Percentiles rank a stretch among this genome's conserved stretches.
These are phyloP conservation scores for Hirtodrosophila duncani DNA, from an alignment of 2,888 invertebrate genomes.

Conservation along the genomic window DNA sequence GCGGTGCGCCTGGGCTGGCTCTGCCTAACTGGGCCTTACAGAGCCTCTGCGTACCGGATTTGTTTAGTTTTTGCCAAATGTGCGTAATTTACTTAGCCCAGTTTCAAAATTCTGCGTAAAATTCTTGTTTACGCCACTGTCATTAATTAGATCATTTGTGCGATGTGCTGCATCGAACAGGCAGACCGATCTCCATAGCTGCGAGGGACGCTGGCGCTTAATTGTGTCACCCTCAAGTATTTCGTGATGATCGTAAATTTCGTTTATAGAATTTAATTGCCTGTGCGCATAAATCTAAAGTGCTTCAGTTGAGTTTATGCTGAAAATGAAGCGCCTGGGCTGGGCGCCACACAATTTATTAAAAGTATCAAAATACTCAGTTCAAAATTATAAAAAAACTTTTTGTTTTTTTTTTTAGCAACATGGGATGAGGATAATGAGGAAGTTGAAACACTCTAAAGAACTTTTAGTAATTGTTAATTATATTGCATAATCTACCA, in stretches of 20 bases:
- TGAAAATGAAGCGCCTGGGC: conserved; percentile 53
- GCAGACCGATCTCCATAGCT: not conserved
- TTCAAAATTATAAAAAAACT: conserved; percentile 6
- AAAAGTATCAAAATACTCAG: conserved; percentile 44
- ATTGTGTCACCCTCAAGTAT: conserved; percentile 66
- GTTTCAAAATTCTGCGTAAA: conserved; percentile 41
- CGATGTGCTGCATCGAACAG: conserved; percentile 38
- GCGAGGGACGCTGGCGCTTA: conserved; percentile 19
- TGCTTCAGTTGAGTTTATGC: conserved; percentile 64
- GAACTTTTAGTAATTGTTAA: too few relatives aligned
- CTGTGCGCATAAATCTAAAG: conserved; percentile 64
- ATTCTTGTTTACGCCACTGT: conserved; percentile 48
- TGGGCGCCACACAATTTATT: conserved; percentile 68
- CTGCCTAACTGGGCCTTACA: conserved; percentile 32
- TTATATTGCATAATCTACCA: too few relatives aligned
- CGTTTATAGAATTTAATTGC: conserved; percentile 70
- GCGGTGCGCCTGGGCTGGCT: conserved; percentile 23
- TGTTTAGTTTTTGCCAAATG: conserved; percentile 51
- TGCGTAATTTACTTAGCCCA: conserved; percentile 68
- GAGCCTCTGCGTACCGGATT: conserved; percentile 50
- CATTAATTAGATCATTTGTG: conserved; percentile 17
- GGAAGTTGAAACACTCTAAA: conserved; percentile 5
- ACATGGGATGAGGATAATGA: not conserved
- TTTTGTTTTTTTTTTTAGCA: too few relatives aligned
- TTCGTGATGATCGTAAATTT: conserved; percentile 54